Evolutionary conservation across 2,113 vertebrate genomes (phyloP).

Genomic region (Athene cunicularia): DNA sequence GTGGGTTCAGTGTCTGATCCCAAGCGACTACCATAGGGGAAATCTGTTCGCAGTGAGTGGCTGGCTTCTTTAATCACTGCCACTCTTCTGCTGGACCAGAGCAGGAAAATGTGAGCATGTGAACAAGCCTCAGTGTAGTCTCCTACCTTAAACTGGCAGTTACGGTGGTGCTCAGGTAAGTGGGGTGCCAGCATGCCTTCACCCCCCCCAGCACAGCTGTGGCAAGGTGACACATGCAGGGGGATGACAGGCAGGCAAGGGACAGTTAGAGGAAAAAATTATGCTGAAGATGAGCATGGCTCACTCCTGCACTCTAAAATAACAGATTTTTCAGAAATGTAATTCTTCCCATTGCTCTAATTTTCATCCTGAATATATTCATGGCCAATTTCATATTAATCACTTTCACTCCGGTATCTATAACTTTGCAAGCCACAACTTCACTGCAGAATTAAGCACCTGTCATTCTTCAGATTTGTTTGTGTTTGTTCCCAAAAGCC

Average conservation of each 20-base stretch:
- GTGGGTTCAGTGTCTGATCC: neutral
- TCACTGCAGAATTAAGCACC: neutral
- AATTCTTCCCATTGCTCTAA: neutral
- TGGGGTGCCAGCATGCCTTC: accelerated
- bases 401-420: neutral
- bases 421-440: neutral
- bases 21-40: neutral
- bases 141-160: neutral
- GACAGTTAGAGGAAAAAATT: neutral
- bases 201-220: accelerated
- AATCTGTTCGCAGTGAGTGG: accelerated
- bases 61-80: neutral
- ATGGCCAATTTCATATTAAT: neutral
- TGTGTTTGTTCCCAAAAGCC: neutral
- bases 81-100: neutral
- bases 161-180: accelerated
- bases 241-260: neutral
- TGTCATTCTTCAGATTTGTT: neutral
- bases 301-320: neutral
- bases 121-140: neutral
- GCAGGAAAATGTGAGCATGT: accelerated
- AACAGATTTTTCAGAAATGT: neutral
- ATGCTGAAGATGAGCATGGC: neutral
- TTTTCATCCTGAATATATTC: neutral
- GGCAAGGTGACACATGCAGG: accelerated